phyloP scores from a whole-genome alignment of 2,113 vertebrate species.

The Isurus oxyrinchus region DNA sequence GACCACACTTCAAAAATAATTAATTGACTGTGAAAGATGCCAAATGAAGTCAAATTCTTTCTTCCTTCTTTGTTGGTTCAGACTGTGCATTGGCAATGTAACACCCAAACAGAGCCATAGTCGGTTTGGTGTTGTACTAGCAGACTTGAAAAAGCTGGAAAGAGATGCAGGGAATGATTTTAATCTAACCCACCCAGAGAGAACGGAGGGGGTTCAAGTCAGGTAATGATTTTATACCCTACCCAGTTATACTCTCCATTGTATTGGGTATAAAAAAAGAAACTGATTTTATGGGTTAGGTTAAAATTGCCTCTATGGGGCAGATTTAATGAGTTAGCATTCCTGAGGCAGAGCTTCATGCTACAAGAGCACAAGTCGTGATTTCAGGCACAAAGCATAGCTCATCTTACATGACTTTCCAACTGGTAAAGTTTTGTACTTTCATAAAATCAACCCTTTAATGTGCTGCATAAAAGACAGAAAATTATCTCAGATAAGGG shows the following conservation, averaged over 20 bases:
- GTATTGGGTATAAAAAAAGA: background rate
- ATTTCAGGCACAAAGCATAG: background rate
- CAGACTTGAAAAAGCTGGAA: background rate
- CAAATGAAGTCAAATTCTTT: background rate
- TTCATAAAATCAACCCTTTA: background rate
- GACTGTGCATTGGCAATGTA: background rate
- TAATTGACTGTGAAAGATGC: background rate
- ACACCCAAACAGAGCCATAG: background rate
- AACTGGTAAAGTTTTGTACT: background rate
- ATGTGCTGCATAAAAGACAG: background rate
- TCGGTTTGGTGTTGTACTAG: background rate
- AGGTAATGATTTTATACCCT: background rate
- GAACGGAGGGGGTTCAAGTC: background rate
- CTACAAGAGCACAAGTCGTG: background rate
- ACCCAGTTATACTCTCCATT: background rate
- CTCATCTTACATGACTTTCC: background rate
- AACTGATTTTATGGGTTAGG: background rate
- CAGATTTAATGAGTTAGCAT: background rate
- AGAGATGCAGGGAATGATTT: background rate
- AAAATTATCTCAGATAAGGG: background rate
- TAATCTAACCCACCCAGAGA: background rate
- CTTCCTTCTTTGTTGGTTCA: background rate
- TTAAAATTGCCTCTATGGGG: background rate
- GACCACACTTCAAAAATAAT: background rate
- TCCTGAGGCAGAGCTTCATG: background rate